Percentiles rank a stretch among this genome's conserved stretches.
Evolutionary conservation across 2,888 invertebrate species (phyloP).

Genomic region (Metacarcinus magister): DNA sequence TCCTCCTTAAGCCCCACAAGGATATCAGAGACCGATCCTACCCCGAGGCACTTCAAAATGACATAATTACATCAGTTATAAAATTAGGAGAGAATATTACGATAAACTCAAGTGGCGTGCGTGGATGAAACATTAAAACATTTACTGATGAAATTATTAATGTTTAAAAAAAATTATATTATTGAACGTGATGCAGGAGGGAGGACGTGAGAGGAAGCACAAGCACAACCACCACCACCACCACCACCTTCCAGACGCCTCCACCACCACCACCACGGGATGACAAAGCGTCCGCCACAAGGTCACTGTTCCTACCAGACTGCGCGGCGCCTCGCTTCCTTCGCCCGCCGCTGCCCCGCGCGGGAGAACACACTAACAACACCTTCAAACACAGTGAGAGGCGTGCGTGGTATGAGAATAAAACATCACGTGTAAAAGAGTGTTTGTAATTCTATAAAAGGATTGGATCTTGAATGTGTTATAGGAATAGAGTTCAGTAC

Average conservation of each 20-base stretch:
- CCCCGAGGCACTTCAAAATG: neutral
- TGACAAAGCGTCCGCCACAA: conserved; percentile 6
- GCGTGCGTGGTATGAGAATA: too few species aligned
- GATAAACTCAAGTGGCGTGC: too few species aligned
- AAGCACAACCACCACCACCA: conserved; percentile 1
- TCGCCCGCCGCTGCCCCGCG: neutral
- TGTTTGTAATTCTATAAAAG: too few species aligned
- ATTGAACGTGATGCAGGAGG: neutral
- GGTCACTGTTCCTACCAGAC: neutral
- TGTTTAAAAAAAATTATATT: neutral
- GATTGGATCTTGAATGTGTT: too few species aligned
- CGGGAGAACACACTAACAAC: neutral
- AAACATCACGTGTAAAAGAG: too few species aligned
- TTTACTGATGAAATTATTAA: neutral
- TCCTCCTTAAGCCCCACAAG: neutral
- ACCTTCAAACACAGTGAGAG: too few species aligned
- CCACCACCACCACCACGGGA: neutral
- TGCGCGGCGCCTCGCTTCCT: conserved; percentile 33
- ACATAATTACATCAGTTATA: neutral
- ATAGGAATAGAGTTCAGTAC: too few species aligned
- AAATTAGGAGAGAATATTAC: neutral
- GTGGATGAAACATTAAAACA: neutral
- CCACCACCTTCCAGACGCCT: neutral
- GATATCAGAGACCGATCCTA: neutral
- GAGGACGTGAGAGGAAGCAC: neutral